Percentiles rank a stretch among this genome's conserved stretches.
These are phyloP conservation scores for Sander vitreus DNA, from an alignment of 2,113 vertebrate species.

Conservation along the genomic window DNA sequence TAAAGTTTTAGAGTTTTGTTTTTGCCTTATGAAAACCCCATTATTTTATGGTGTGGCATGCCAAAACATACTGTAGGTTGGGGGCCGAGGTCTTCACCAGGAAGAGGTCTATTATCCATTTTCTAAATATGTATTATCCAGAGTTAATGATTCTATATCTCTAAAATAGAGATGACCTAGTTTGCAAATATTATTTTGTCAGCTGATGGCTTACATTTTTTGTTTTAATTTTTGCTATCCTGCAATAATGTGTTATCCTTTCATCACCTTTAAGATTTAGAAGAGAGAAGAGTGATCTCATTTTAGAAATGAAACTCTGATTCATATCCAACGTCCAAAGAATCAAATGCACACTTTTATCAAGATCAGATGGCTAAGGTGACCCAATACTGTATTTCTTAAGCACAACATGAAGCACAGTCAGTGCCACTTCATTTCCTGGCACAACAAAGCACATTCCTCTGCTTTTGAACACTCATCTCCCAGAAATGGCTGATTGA, in stretches of 20 bases:
- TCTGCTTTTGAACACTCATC: conserved; percentile 29
- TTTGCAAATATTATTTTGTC: conserved; percentile 45
- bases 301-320: conserved; percentile 43
- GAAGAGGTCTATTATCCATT: conserved; percentile 60
- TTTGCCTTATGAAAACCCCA: conserved; percentile 46
- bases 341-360: conserved; percentile 55
- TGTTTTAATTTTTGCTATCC: conserved; percentile 40
- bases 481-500: conserved; percentile 26
- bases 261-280: conserved; percentile 40
- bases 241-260: conserved; percentile 53
- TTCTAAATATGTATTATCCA: conserved; percentile 55
- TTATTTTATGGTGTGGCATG: conserved; percentile 64
- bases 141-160: conserved; percentile 58
- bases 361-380: conserved; percentile 9
- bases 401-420: conserved; percentile 72
- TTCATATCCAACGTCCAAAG: conserved; percentile 53
- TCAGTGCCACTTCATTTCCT: conserved; percentile 22
- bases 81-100: conserved; percentile 44
- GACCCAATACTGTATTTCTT: conserved; percentile 53
- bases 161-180: conserved; percentile 39
- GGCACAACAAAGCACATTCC: conserved; percentile 65
- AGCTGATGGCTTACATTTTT: conserved; percentile 27
- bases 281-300: conserved; percentile 25
- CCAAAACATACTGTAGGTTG: conserved; percentile 53
- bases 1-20: conserved; percentile 41